These are phyloP conservation scores for Phoxinus phoxinus DNA, from an alignment of 2,113 vertebrate genomes.

Conservation along the genomic window DNA sequence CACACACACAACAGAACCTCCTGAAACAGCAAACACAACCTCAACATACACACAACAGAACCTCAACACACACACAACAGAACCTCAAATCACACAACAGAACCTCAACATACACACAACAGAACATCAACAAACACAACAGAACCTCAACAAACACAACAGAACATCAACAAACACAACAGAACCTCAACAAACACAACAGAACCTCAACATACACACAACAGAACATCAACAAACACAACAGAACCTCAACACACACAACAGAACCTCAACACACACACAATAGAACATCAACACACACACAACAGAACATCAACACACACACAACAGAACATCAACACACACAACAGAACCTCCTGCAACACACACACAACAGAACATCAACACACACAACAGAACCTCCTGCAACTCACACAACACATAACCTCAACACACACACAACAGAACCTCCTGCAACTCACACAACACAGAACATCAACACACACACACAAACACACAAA, in stretches of 20 bases:
- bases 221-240: background rate
- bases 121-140: background rate
- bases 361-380: background rate
- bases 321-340: no score
- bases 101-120: no score
- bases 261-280: no score
- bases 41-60: slow-evolving; percentile 68
- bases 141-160: slow-evolving; percentile 89
- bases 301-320: slow-evolving; percentile 81
- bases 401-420: no score
- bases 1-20: slow-evolving; percentile 77
- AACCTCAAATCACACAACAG: no score
- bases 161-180: background rate
- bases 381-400: no score
- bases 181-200: background rate
- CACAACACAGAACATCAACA: no score
- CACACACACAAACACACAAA: no score
- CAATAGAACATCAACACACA: background rate
- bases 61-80: slow-evolving; percentile 73
- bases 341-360: background rate
- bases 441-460: no score
- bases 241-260: slow-evolving; percentile 80
- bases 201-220: slow-evolving; percentile 78
- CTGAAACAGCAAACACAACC: slow-evolving; percentile 65
- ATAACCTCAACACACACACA: no score